phyloP scores from a whole-genome alignment of 2,113 vertebrate species.

The Physeter macrocephalus region DNA sequence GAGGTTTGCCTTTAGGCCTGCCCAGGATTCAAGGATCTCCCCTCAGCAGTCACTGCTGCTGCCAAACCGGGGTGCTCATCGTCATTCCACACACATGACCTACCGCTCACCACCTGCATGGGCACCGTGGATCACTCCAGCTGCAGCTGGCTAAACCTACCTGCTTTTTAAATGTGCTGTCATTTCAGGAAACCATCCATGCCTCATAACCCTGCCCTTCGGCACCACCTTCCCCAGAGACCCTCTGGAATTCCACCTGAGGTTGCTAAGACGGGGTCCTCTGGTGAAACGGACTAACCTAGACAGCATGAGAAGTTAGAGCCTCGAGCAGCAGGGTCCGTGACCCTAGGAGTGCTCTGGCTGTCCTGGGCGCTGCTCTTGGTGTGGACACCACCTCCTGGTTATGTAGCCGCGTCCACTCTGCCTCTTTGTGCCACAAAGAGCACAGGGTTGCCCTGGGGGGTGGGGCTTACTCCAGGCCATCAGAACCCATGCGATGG shows the following conservation, averaged over 20 bases:
- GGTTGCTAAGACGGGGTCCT: neutral
- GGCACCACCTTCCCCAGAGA: neutral
- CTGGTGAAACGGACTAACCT: neutral
- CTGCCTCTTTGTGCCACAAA: neutral
- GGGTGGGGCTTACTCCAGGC: neutral
- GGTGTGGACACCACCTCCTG: neutral
- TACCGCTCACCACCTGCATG: too few relatives aligned
- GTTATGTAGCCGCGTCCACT: neutral
- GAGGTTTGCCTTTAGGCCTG: neutral
- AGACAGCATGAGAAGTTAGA: too few relatives aligned
- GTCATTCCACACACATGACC: neutral
- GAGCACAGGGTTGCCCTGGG: neutral
- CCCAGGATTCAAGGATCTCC: neutral
- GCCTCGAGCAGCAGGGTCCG: fast-evolving
- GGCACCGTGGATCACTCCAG: neutral
- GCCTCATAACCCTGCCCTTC: neutral
- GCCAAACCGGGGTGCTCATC: neutral
- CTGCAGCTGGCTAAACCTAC: neutral
- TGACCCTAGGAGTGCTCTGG: neutral
- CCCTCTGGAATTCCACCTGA: neutral
- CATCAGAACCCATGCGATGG: neutral
- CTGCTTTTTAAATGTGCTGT: neutral
- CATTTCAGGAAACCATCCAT: neutral
- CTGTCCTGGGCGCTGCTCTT: neutral
- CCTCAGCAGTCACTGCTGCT: neutral